Percentiles rank a stretch among this genome's conserved stretches.
phyloP scores from a whole-genome alignment of 2,888 invertebrate species.

The Ypsolopha sequella region DNA sequence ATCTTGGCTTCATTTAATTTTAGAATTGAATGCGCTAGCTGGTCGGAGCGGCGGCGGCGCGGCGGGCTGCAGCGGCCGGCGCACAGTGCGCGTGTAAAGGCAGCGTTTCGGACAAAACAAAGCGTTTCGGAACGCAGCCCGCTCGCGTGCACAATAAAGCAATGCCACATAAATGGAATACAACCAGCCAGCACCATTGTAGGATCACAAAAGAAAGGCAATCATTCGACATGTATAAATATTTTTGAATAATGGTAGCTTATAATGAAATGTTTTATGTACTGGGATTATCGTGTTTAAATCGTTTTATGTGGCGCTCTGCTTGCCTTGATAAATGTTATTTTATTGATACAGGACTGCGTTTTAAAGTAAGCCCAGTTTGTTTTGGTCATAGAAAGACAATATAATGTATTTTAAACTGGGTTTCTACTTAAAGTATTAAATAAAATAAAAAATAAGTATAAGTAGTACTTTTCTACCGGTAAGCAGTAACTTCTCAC shows the following conservation, averaged over 20 bases:
- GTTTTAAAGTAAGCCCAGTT: conserved; percentile 8
- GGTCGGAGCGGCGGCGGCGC: not conserved
- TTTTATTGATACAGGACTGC: conserved; percentile 17
- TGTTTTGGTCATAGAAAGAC: conserved; percentile 1
- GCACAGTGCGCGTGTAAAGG: too few species aligned
- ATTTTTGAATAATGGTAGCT: conserved; percentile 66
- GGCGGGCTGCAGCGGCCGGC: conserved; percentile 1
- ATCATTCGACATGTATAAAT: conserved; percentile 70
- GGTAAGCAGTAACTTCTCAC: too few species aligned
- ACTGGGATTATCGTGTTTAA: conserved; percentile 57
- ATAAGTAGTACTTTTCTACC: too few species aligned
- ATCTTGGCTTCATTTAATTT: conserved; percentile 64
- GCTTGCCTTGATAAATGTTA: conserved; percentile 31
- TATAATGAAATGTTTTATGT: conserved; percentile 68
- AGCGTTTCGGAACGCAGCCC: not conserved
- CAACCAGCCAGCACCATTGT: conserved; percentile 54
- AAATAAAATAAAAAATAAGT: too few species aligned
- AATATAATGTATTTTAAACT: too few species aligned
- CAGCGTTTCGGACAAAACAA: not conserved
- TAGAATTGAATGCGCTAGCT: conserved; percentile 34
- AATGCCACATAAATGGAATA: conserved; percentile 54
- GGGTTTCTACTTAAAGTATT: too few species aligned
- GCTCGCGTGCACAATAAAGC: conserved; percentile 53
- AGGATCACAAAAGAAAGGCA: conserved; percentile 66
- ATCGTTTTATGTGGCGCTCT: conserved; percentile 40